phyloP scores from a whole-genome alignment of 2,113 vertebrate genomes.

The Sylvia atricapilla region DNA sequence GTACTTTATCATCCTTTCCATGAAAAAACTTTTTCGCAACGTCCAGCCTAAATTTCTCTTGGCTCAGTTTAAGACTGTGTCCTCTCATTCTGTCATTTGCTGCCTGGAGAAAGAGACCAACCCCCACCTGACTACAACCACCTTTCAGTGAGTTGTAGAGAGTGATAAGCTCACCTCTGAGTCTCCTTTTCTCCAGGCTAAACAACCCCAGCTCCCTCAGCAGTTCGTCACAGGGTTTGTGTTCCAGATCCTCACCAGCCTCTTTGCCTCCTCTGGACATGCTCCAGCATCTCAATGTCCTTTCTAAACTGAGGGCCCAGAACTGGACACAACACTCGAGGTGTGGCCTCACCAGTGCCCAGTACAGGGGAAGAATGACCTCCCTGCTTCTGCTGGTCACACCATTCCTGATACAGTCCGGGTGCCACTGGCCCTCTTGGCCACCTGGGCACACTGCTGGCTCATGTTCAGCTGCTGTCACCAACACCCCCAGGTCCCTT shows the following conservation, averaged over 20 bases:
- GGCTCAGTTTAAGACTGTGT: neutral
- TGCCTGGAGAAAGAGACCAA: neutral
- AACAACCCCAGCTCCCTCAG: neutral
- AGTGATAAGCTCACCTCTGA: neutral
- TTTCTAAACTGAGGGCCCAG: neutral
- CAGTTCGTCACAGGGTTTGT: neutral
- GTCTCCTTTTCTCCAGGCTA: neutral
- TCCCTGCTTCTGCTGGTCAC: neutral
- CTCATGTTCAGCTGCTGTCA: neutral
- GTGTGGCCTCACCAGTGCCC: neutral
- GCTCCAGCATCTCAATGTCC: accelerated
- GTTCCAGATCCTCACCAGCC: neutral
- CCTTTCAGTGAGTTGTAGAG: neutral
- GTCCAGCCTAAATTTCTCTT: neutral
- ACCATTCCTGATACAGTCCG: neutral
- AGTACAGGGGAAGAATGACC: neutral
- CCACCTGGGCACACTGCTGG: neutral
- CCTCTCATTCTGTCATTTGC: neutral
- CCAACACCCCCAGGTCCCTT: neutral
- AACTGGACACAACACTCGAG: neutral
- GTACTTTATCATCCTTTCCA: neutral
- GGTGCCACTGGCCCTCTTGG: neutral
- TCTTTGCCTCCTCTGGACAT: accelerated
- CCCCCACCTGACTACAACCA: neutral
- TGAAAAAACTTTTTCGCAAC: neutral